Conservation (phyloP, 2,113 vertebrate genomes). For the Alces alces region DNA sequence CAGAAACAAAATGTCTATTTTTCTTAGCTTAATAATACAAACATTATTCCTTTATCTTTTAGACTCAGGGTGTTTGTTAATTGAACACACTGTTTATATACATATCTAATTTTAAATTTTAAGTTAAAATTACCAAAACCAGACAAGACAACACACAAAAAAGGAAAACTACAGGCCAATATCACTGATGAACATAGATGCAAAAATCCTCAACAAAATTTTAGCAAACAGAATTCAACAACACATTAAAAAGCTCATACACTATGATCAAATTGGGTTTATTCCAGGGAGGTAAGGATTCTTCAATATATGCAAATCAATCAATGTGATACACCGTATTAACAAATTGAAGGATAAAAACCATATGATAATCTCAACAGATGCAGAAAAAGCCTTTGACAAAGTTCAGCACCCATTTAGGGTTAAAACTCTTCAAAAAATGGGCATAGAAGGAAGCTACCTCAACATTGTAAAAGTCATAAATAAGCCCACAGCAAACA, state of each 20-base stretch:
- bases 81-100: background rate
- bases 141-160: background rate
- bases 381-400: background rate
- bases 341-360: background rate
- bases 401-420: background rate
- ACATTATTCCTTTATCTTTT: conserved; percentile 23
- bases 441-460: background rate
- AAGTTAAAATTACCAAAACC: background rate
- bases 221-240: background rate
- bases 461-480: background rate
- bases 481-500: background rate
- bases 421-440: background rate
- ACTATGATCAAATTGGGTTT: background rate
- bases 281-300: background rate
- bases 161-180: background rate
- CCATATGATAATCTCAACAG: background rate
- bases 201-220: background rate
- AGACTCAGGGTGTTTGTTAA: background rate
- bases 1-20: conserved; percentile 1
- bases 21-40: background rate
- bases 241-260: background rate
- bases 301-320: background rate
- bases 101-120: background rate
- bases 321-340: background rate
- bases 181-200: background rate